Evolutionary conservation across 2,888 invertebrate genomes (phyloP), one percentile per base, ranked within the genome.

Genomic region (Hemaris fuciformis): DNA sequence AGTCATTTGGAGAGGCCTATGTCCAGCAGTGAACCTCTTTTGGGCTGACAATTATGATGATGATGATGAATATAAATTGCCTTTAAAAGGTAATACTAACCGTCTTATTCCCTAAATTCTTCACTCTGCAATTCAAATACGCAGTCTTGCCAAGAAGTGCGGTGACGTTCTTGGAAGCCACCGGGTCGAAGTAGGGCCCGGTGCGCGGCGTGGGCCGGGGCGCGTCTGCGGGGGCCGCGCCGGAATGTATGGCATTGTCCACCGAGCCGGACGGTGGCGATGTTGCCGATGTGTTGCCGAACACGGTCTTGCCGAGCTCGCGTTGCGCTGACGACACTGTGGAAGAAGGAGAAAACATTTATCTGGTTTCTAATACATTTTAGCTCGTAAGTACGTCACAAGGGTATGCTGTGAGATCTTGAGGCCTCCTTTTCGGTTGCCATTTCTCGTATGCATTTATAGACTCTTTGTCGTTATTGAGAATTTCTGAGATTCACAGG

Each of bases 81-180:
- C n/a, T n/a, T n/a, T n/a, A n/a, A n/a, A n/a, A n/a, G n/a, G n/a
- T n/a, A n/a, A n/a, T n/a, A 18, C 96, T 95, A 80, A 98, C 97
- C 90, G 98, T 97, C 93, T 97, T 96, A 93, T 98, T 98, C 71
- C 97, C 97, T 84, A 98, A 93, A 91, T 97, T 97, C 92, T 97
- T 97, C 69, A 98, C 97, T 66, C 97, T 94, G 88, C 98, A 98
- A 84, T 96, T 97, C 72, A 98, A 93, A 82, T 97, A 97, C 57
- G 98, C 97, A 41, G 97, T 98, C 88, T 98, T 97, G 70, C 98
- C 97, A 62, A 97, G 93, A 57, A 98, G 93, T 0, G 97, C 97
- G 27, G 98, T 98, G 67, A 94, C 93, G 85, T 96, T 96, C 85
- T 95, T 96, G 56, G 96, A 96, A 38, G 94, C 94, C 62, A 94